Percentiles rank a stretch among this genome's conserved stretches.
phyloP scores from a whole-genome alignment of 2,113 vertebrate species.

The Triplophysa rosa region DNA sequence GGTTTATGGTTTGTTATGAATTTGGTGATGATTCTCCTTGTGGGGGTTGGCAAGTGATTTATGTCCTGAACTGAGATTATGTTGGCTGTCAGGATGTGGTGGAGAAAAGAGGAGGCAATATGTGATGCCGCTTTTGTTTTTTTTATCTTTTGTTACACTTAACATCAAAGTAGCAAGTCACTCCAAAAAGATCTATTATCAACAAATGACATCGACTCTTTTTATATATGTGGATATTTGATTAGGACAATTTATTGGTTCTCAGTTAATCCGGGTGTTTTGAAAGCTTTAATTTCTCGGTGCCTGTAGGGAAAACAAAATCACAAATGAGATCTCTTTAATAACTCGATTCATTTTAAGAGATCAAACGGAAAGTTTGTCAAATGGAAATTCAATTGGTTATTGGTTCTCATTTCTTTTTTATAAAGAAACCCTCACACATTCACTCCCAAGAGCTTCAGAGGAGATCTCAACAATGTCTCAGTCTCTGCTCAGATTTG shows the following conservation, averaged over 20 bases:
- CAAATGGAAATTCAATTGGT: too few species aligned
- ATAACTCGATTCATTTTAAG: not conserved
- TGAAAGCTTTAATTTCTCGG: not conserved
- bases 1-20: constrained; percentile 51
- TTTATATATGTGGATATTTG: not conserved
- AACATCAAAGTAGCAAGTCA: constrained; percentile 43
- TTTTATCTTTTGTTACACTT: constrained; percentile 21
- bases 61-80: constrained; percentile 30
- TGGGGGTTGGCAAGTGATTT: constrained; percentile 37
- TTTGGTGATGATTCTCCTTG: constrained; percentile 13
- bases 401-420: not conserved
- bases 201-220: constrained; percentile 2
- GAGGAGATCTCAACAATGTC: not conserved
- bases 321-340: not conserved
- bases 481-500: not conserved
- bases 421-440: too few species aligned
- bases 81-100: constrained; percentile 30
- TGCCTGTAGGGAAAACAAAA: not conserved
- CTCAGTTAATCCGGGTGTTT: too few species aligned
- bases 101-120: constrained; percentile 18
- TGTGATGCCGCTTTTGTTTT: not conserved
- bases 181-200: constrained; percentile 26
- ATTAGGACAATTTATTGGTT: not conserved
- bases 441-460: too few species aligned
- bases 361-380: not conserved